A percentile compares a stretch with the other conserved stretches of the same genome.
Evolutionary conservation across 2,888 invertebrate species (phyloP).

Genomic region (Caenorhabditis sp.): DNA sequence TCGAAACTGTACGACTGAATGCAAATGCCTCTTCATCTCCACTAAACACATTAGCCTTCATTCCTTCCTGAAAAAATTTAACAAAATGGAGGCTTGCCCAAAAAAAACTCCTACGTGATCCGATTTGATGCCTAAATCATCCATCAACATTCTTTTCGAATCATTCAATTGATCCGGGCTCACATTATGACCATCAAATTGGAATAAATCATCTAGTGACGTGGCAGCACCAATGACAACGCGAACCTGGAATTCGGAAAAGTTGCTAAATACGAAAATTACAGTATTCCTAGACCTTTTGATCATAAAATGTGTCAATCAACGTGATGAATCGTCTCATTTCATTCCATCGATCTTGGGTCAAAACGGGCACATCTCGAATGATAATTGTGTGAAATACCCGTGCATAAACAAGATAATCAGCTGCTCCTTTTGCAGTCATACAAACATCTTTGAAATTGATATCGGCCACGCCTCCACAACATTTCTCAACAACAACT

Average conservation of each 20-base stretch:
- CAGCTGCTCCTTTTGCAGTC: constrained; percentile 89
- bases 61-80: constrained; percentile 76
- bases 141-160: constrained; percentile 88
- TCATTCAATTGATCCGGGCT: constrained; percentile 76
- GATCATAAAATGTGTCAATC: constrained; percentile 95
- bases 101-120: constrained; percentile 67
- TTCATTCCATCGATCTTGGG: constrained; percentile 82
- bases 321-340: constrained; percentile 92
- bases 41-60: constrained; percentile 88
- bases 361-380: constrained; percentile 85
- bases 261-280: neutral
- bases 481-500: constrained; percentile 86
- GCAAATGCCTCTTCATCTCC: constrained; percentile 98
- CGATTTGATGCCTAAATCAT: constrained; percentile 84
- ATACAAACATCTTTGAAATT: constrained; percentile 82
- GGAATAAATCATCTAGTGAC: constrained; percentile 81
- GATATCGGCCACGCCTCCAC: constrained; percentile 88
- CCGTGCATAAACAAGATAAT: constrained; percentile 90
- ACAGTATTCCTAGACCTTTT: constrained; percentile 76
- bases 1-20: constrained; percentile 89
- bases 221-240: constrained; percentile 86
- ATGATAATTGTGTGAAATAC: constrained; percentile 94
- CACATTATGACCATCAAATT: constrained; percentile 72
- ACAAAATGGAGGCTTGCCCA: neutral
- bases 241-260: constrained; percentile 75